Evolutionary conservation across 2,888 invertebrate genomes (phyloP).

Genomic region (Onthophagus sagittarius): DNA sequence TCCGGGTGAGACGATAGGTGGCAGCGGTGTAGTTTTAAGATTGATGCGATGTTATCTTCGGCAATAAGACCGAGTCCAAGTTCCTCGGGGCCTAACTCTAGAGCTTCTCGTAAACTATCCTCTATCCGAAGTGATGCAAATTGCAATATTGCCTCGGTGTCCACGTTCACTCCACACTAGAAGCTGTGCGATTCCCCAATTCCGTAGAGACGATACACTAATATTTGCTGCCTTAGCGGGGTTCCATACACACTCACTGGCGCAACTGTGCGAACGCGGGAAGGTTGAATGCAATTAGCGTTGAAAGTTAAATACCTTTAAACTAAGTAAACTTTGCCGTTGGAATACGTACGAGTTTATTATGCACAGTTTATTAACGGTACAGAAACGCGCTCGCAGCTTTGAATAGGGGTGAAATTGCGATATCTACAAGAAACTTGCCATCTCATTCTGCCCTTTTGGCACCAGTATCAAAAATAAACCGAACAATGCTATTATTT

Average conservation of each 20-base stretch:
- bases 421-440: not conserved
- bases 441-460: not conserved
- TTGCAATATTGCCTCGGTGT: constrained; percentile 2
- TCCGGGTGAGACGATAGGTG: not conserved
- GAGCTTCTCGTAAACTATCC: not conserved
- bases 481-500: constrained; percentile 4
- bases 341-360: constrained; percentile 16
- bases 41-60: not conserved
- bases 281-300: constrained; percentile 11
- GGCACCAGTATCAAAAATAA: not conserved
- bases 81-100: not conserved
- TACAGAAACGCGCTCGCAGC: not conserved
- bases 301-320: constrained; percentile 1
- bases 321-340: constrained; percentile 13
- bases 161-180: not conserved
- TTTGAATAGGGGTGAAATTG: not conserved
- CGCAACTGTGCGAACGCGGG: not conserved
- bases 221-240: constrained; percentile 6
- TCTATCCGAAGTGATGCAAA: constrained; percentile 2
- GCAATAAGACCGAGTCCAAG: not conserved
- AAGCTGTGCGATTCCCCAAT: not conserved
- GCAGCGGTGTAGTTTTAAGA: not conserved
- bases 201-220: not conserved
- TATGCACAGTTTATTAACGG: constrained; percentile 11
- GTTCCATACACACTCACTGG: not conserved